These are phyloP conservation scores for Tympanuchus pallidicinctus DNA, from an alignment of 2,113 vertebrate species.

Conservation along the genomic window DNA sequence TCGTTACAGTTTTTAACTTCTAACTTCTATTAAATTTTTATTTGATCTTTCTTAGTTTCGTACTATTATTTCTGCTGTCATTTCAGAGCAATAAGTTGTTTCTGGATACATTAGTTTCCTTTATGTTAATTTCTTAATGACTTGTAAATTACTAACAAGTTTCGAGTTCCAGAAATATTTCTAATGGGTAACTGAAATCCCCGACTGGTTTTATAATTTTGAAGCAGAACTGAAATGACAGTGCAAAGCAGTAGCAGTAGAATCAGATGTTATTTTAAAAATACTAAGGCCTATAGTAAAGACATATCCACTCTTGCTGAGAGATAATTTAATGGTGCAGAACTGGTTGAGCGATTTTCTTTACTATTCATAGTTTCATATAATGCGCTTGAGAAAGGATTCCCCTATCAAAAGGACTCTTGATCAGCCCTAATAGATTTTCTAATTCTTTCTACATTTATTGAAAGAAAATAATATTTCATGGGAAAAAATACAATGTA, in stretches of 20 bases:
- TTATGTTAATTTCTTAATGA: not conserved
- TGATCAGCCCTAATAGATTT: not conserved
- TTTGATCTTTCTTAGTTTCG: fast-evolving
- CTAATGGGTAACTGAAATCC: not conserved
- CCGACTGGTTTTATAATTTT: not conserved
- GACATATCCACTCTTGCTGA: not conserved
- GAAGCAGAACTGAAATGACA: not conserved
- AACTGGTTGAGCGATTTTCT: not conserved
- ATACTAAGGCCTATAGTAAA: not conserved
- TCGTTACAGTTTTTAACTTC: not conserved
- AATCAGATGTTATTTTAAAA: not conserved
- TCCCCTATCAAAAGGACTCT: not conserved
- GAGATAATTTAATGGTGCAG: not conserved
- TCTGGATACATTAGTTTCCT: not conserved
- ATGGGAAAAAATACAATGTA: not conserved
- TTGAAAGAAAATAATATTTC: not conserved
- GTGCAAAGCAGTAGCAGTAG: not conserved
- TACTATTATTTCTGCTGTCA: not conserved
- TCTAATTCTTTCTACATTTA: not conserved
- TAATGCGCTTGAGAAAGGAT: not conserved
- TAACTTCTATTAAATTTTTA: not conserved
- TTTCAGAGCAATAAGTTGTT: not conserved
- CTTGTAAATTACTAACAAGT: not conserved
- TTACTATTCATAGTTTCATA: not conserved
- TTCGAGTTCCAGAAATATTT: not conserved